These are phyloP conservation scores for Pantherophis alleghaniensis DNA, from an alignment of 2,797 vertebrate species.

Conservation along the genomic window DNA sequence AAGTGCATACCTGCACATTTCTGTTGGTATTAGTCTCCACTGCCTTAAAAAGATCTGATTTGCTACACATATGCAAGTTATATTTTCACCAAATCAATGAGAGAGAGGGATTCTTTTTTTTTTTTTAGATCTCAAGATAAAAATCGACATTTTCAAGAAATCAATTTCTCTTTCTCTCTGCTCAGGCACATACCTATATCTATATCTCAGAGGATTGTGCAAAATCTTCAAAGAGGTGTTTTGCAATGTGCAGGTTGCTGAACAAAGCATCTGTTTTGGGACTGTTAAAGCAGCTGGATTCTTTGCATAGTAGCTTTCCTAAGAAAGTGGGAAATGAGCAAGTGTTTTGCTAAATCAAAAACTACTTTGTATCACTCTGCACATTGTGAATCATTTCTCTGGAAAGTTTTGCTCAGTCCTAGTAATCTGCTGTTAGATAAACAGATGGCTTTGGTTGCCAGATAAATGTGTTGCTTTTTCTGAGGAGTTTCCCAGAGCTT, in stretches of 20 bases:
- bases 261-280: background rate
- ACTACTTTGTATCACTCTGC: background rate
- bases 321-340: background rate
- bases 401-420: background rate
- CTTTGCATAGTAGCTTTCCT: background rate
- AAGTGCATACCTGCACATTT: slow-evolving; percentile 65
- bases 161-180: background rate
- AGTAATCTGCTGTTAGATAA: background rate
- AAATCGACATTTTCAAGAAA: slow-evolving; percentile 36
- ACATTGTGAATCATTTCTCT: background rate
- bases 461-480: background rate
- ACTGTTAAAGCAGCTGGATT: background rate
- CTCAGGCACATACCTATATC: background rate
- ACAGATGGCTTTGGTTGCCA: background rate
- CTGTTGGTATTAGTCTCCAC: slow-evolving; percentile 47
- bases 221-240: background rate
- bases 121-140: slow-evolving; percentile 39
- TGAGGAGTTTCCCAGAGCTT: background rate
- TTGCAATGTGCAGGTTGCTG: background rate
- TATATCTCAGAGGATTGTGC: background rate
- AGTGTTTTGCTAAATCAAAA: background rate
- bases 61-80: slow-evolving; percentile 31
- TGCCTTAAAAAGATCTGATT: slow-evolving; percentile 44
- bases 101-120: slow-evolving; percentile 2
- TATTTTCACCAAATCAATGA: slow-evolving; percentile 37